Evolutionary conservation across 1,140 invertebrate genomes (phyloP).

Genomic region (Ectropis grisescens): DNA sequence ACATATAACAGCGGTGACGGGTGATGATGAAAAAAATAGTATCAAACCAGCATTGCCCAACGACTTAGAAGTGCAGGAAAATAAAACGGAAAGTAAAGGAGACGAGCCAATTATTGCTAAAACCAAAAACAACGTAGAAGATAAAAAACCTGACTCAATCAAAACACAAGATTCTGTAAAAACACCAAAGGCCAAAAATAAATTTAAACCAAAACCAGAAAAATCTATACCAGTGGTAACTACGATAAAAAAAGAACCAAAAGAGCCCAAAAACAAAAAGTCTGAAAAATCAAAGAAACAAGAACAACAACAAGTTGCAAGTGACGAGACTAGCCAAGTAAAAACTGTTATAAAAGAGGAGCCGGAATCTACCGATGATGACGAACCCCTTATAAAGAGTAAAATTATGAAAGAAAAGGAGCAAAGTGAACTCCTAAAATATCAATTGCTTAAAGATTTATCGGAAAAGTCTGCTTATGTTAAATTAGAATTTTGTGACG

Average conservation of each 20-base stretch:
- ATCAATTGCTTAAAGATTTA: conserved; percentile 53
- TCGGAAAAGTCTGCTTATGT: conserved; percentile 59
- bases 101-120: conserved; percentile 11
- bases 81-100: conserved; percentile 7
- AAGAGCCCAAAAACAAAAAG: too few species aligned
- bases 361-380: conserved; percentile 65
- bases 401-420: conserved; percentile 60
- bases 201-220: too few species aligned
- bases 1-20: too few species aligned
- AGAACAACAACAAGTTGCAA: conserved; percentile 91
- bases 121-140: conserved; percentile 10
- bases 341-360: conserved; percentile 47
- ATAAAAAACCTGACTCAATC: too few species aligned
- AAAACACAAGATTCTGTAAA: too few species aligned
- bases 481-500: conserved; percentile 58
- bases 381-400: conserved; percentile 65
- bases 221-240: too few species aligned
- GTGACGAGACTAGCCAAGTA: conserved; percentile 47
- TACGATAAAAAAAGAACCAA: too few species aligned
- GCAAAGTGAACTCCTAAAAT: conserved; percentile 38
- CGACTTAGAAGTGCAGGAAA: too few species aligned
- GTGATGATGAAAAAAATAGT: too few species aligned
- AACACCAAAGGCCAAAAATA: too few species aligned
- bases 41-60: too few species aligned
- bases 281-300: conserved; percentile 90